Base-by-base conservation (phyloP, 2,797 vertebrate genomes). In the Cyclopterus lumpus region DNA sequence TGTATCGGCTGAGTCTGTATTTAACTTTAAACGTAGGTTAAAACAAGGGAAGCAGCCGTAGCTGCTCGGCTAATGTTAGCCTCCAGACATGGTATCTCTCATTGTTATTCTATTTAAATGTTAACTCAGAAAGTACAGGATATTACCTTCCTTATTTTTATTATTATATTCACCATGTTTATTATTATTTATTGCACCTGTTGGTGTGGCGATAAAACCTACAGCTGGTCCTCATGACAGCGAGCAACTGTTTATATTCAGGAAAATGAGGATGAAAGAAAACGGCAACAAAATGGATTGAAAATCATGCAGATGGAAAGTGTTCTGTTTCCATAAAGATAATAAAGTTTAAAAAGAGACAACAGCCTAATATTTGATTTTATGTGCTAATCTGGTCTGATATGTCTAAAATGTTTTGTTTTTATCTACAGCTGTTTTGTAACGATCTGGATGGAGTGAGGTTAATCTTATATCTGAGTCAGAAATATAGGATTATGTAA, bases 1-100 rank as follows among this genome's bases (percentile, higher is more conserved):
- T 0, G 1, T 26, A 6, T 5, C 0, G 0, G 0, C 1, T 10
- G 10, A 14, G 3, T 15, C 1, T 10, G 0, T 64, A 1, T n/a
- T 0, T 55, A 40, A 58, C 49, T 24, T 46, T 18, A 67, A 0
- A 6, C 34, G 12, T 46, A 3, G 38, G 2, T 55, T 34, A 6
- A 4, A 22, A 3, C 14, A 3, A 5, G 9, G 6, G 8, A 3
- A 16, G 28, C 1, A n/a, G 12, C 1, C 8, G 38, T 9, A 32
- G 3, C 6, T 36, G 7, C 9, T 24, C 28, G 34, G 80, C 75
- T 71, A 70, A 26, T 42, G 24, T 67, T 79, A 78, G 69, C 73
- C 1, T 15, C 20, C 0, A 8, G 20, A 71, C 34, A 11, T 16
- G 44, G 55, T n/a, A n/a, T 38, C 6, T 9, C 0, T 16, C 34